Evolutionary conservation across 1,140 invertebrate genomes (phyloP), one percentile per base, ranked within the genome.

Genomic region (Penaeus japonicus): DNA sequence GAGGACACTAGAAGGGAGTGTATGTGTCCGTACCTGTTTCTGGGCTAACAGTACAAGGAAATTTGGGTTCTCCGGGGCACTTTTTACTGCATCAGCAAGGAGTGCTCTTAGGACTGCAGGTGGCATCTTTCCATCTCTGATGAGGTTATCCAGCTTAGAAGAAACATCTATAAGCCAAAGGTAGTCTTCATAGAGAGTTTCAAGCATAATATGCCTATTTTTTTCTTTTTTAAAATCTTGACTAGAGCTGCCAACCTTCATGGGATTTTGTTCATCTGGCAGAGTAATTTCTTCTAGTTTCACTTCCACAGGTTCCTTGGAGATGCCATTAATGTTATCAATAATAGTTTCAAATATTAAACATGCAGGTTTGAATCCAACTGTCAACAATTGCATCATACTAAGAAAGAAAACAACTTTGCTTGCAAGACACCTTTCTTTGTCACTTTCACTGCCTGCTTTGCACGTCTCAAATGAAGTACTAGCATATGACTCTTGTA

Each of bases 311-410:
- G 57, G 73, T 20, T 73, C 47, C 53, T 53, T 47, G 32, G 22
- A 53, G 20, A 35, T 53, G 24, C 39, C 30, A 15, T 82, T 85
- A 22, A 90, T 77, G n/a, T 83, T 89, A 20, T 85, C 59, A 54
- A 90, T 82, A 18, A 55, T 83, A 55, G 57, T 73, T 86, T 90
- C 89, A 86, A 83, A 90, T n/a, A 89, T 65, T 12, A 86, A 57
- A 55, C 86, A 90, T 15, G 88, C 87, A 47, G 89, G 65, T 59
- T 89, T 85, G 53, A 86, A 78, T 22, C 89, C 89, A 53, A 83
- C 77, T 22, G 87, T 88, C 10, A 90, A 55, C 17, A 88, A 86
- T 84, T 90, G 87, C 2, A 90, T 70, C 17, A 89, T 32, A 12
- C 81, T 83, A 24, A 90, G 65, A 53, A 89, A 90, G 20, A 24